A percentile compares a stretch with the other conserved stretches of the same genome.
Evolutionary conservation across 1,140 invertebrate genomes (phyloP).

Genomic region (Heliconius hewitsoni): DNA sequence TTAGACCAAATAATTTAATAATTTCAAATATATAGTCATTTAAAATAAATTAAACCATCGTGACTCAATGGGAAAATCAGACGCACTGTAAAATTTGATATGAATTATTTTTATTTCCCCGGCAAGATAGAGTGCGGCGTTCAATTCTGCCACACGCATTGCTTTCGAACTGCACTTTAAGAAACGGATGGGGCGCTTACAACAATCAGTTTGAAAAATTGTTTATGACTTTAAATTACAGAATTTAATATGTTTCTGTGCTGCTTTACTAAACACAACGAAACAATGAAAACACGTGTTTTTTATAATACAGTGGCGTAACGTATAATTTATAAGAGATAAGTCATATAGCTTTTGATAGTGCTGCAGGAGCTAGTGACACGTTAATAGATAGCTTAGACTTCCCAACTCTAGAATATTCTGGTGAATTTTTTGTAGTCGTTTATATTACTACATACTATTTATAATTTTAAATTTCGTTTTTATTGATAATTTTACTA

Average conservation of each 20-base stretch:
- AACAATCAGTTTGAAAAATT: background rate
- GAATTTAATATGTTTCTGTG: background rate
- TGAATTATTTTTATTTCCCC: no score
- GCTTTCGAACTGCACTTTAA: background rate
- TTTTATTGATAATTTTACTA: no score
- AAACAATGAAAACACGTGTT: conserved; percentile 2
- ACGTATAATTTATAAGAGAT: background rate
- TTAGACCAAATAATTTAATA: no score
- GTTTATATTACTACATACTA: no score
- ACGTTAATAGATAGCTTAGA: conserved; percentile 3
- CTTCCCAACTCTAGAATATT: background rate
- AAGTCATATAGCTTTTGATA: conserved; percentile 6
- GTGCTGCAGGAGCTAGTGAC: background rate
- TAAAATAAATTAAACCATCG: no score
- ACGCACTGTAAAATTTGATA: no score
- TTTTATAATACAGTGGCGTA: conserved; percentile 1
- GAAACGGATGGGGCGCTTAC: background rate
- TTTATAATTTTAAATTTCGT: no score
- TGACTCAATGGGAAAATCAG: no score
- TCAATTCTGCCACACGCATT: no score
- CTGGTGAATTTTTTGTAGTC: background rate
- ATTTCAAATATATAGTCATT: no score
- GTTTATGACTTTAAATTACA: background rate
- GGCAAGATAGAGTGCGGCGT: no score
- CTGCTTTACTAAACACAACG: background rate